Evolutionary conservation across 2,113 vertebrate genomes (phyloP), one percentile per base, ranked within the genome.

Genomic region (Origma solitaria): DNA sequence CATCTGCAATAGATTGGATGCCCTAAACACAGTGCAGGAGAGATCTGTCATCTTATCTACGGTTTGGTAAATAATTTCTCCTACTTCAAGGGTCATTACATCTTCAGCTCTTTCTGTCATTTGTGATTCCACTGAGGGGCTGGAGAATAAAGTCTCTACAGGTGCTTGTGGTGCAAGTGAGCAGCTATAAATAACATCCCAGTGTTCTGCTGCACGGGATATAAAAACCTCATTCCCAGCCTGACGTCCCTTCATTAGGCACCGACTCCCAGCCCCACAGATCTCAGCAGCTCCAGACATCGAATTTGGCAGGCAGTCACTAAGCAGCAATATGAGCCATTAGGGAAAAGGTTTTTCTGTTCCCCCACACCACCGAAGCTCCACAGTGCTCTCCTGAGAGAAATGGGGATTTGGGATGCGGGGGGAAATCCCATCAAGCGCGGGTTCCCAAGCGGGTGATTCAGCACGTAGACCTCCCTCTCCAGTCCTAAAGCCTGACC

Each of bases 61-160:
- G 49, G 92, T 94, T 95, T 94, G 95, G 93, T 96, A 96, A 97
- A 96, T 96, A 95, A 96, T 97, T 96, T 94, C 95, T 97, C 40
- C 92, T 86, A 82, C 95, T 90, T 94, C 86, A 88, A 94, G 92
- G 90, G 94, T 93, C 95, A 90, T 97, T 96, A 94, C 82, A 42
- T 78, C 93, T 82, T 86, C 92, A 84, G 94, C 90, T 95, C 92
- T 61, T 75, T 62, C 94, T 96, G 93, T 96, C 94, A 86, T 92
- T 90, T 97, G 90, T 94, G 88, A 96, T 96, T 95, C 95, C 90
- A 80, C 37, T 53, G 91, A 91, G 70, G 53, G 75, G 70, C 27
- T 85, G 86, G 86, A 94, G 81, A 91, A 92, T 95, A 95, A 97
- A 85, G 89, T 85, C 89, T 72, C 90, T 72, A 92, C 78, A 93